A percentile compares a stretch with the other conserved stretches of the same genome.
Evolutionary conservation across 2,888 invertebrate species (phyloP).

Genomic region (Drosophila yooni): DNA sequence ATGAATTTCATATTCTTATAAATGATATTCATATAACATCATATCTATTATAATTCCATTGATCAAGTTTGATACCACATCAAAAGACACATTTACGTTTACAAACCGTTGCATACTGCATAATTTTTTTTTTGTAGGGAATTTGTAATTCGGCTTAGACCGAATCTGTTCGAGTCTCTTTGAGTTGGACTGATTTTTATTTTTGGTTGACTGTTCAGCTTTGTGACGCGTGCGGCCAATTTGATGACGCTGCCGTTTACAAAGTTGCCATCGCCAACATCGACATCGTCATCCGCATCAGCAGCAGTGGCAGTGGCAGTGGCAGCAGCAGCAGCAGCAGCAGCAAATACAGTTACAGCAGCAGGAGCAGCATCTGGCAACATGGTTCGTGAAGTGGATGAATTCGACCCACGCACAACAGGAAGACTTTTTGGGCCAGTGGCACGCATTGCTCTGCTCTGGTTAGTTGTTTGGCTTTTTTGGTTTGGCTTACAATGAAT

Average conservation of each 20-base stretch:
- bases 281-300: slow-evolving; percentile 19
- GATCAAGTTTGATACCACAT: not conserved
- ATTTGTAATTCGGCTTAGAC: slow-evolving; percentile 18
- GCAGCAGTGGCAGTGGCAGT: slow-evolving; percentile 8
- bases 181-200: slow-evolving; percentile 14
- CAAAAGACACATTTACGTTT: not conserved
- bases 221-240: slow-evolving; percentile 71
- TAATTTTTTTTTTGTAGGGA: slow-evolving; percentile 21
- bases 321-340: slow-evolving; percentile 2
- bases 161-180: slow-evolving; percentile 7
- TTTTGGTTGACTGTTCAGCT: slow-evolving; percentile 23
- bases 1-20: not conserved
- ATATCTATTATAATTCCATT: not conserved
- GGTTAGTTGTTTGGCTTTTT: slow-evolving; percentile 26
- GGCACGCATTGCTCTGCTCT: slow-evolving; percentile 49
- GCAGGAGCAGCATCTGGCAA: slow-evolving; percentile 14
- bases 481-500: slow-evolving; percentile 15
- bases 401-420: slow-evolving; percentile 54
- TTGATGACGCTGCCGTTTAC: slow-evolving; percentile 52
- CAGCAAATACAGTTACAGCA: not conserved
- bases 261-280: slow-evolving; percentile 24
- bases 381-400: slow-evolving; percentile 26
- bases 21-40: not conserved
- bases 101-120: rapidly evolving
- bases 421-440: slow-evolving; percentile 59